Evolutionary conservation across 2,113 vertebrate genomes (phyloP), one percentile per base, ranked within the genome.

Genomic region (Choloepus hoffmanni): DNA sequence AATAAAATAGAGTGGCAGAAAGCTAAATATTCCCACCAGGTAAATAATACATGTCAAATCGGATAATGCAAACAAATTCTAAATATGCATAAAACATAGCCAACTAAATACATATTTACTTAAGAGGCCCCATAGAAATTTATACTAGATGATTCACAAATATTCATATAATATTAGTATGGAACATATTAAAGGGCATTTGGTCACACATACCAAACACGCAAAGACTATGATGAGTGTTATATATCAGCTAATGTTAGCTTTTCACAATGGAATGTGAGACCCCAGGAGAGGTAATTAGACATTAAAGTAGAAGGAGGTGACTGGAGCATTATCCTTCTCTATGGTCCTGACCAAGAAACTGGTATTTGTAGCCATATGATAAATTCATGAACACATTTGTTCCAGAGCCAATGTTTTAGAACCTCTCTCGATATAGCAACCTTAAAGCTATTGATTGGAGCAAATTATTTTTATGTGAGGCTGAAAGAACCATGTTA

Each of bases 1-100:
- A 74, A 30, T 92, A 91, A 97, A 97, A 91, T 12, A 45, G 72
- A 95, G 78, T 50, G 26, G n/a, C 48, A 86, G 55, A 95, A 90
- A 96, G 60, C 95, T 70, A 95, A 96, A 85, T 90, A 97, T 85
- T 97, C 68, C 68, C 92, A 83, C n/a, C n/a, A 97, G 68, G 94
- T 72, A 97, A 97, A 95, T 67, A 97, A 97, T 67, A 94, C 89
- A 77, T 63, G 72, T 84, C 81, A 96, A 92, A 33, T 40, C 97
- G 92, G 92, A 23, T 94, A 86, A 88, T 82, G 73, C n/a, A 67
- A 50, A 96, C 74, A 84, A 94, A 96, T 94, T 94, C 82, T 95
- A 97, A 94, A 62, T 78, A 18, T 92, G 7, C 19, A 94, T 94
- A 93, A 90, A 43, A 82, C 76, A 96, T 58, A 97, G 95, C 86